These are phyloP conservation scores for Phalloptychus januarius DNA, from an alignment of 2,797 vertebrate genomes.

Conservation along the genomic window DNA sequence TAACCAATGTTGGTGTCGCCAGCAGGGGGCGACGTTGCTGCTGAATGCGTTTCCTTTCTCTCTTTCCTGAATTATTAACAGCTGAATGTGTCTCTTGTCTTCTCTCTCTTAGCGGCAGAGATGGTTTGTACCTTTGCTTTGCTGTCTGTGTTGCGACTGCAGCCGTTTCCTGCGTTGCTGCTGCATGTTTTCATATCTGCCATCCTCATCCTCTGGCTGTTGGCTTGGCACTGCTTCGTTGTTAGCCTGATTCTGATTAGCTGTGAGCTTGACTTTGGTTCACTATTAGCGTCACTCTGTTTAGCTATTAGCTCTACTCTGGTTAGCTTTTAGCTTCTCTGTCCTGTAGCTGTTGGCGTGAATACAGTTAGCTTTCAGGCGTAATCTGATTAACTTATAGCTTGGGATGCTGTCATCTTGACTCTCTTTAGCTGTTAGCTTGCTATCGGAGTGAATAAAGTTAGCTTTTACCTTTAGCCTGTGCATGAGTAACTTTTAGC, in stretches of 20 bases:
- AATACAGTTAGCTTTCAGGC: too few relatives aligned
- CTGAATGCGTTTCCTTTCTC: conserved; percentile 37
- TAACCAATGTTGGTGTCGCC: conserved; percentile 4
- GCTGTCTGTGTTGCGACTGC: conserved; percentile 5
- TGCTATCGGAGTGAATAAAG: too few relatives aligned
- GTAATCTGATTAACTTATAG: too few relatives aligned
- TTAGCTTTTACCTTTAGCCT: too few relatives aligned
- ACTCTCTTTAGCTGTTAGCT: too few relatives aligned
- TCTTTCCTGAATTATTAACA: conserved; percentile 48
- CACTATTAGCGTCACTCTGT: background rate
- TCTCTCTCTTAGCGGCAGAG: conserved; percentile 90
- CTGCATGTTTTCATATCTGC: conserved; percentile 16
- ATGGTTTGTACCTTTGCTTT: conserved; percentile 91
- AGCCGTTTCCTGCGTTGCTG: background rate
- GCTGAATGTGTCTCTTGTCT: conserved; percentile 58
- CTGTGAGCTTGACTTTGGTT: background rate
- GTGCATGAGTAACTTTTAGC: too few relatives aligned
- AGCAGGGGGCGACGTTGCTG: conserved; percentile 54
- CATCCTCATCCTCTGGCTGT: background rate
- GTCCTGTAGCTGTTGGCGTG: too few relatives aligned
- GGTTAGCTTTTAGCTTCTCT: background rate
- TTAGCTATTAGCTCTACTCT: background rate
- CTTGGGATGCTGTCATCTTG: too few relatives aligned
- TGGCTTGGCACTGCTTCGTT: too few relatives aligned
- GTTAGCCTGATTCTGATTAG: background rate